Percentiles rank a stretch among this genome's conserved stretches.
Evolutionary conservation across 2,113 vertebrate genomes (phyloP).

Genomic region (Tragelaphus strepsiceros): DNA sequence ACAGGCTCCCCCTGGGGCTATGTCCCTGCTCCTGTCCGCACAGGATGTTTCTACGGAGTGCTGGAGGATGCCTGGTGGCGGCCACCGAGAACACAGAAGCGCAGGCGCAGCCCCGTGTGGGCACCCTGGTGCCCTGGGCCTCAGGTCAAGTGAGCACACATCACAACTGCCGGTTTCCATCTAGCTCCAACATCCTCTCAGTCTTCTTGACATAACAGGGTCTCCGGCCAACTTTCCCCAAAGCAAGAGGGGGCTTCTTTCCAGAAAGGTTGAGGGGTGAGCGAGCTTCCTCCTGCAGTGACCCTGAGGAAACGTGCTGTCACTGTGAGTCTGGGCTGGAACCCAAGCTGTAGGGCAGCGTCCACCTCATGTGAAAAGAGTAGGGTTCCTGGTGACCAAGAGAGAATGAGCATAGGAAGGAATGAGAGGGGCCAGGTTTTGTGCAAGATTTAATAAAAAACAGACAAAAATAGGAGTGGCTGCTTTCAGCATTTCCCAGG

Average conservation of each 20-base stretch:
- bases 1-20: neutral
- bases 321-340: neutral
- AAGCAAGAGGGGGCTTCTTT: neutral
- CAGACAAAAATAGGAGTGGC: constrained; percentile 68
- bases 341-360: neutral
- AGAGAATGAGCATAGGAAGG: constrained; percentile 56
- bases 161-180: neutral
- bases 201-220: neutral
- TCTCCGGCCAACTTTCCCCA: neutral
- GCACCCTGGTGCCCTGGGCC: neutral
- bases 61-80: neutral
- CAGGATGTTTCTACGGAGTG: neutral
- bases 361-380: neutral
- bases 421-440: constrained; percentile 43
- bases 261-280: neutral
- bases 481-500: constrained; percentile 69
- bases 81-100: neutral
- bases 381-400: neutral
- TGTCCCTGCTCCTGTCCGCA: neutral
- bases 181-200: neutral
- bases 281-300: neutral
- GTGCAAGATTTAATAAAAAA: constrained; percentile 76
- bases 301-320: neutral
- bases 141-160: neutral
- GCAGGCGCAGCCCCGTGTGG: rapidly evolving